Base-by-base conservation (phyloP, 2,797 vertebrate genomes). In the Crenuchus spilurus region DNA sequence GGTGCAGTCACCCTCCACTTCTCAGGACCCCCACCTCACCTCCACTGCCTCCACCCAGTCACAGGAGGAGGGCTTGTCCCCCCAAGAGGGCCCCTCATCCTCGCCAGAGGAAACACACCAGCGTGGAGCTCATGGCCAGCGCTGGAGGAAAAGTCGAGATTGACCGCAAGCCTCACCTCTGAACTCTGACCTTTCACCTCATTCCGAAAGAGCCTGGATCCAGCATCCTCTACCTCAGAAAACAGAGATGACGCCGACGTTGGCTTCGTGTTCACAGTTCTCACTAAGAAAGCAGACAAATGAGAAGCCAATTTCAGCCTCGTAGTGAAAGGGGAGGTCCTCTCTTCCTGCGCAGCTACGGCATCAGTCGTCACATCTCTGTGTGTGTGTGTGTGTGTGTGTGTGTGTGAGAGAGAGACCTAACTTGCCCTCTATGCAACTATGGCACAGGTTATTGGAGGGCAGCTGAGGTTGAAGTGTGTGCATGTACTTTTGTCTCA, bases 61-160 rank as follows among this genome's bases (percentile, higher is more conserved):
- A 49, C 92, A 96, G 74, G 93, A 94, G 58, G 94, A 94, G 87
- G 92, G 94, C 80, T 92, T 94, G 0, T 94, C 94, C 76, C 93
- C 93, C 0, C 84, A 81, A 51, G 90, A 90, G 55, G 88, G 90
- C 46, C 88, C 84, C 78, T 91, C 90, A 52, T 91, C 91, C 11
- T 91, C 91, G 30, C 88, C 91, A 0, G 92, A 93, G 81, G 91
- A 93, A 84, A 83, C 90, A 28, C 84, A 78, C 65, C 89, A 87
- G 22, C 82, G 83, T 0, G 86, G 85, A 35, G 81, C 84, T 71
- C 72, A 83, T 46, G 85, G 87, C 75, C 90, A 88, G 81, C 87
- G 84, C 78, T 88, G 91, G 89, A 93, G 88, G 87, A 92, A 88
- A 82, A 88, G 85, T 80, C 88, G 88, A 89, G 89, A 84, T 77